Evolutionary conservation across 2,113 vertebrate species (phyloP), one percentile per base, ranked within the genome.

Genomic region (Miniopterus natalensis): DNA sequence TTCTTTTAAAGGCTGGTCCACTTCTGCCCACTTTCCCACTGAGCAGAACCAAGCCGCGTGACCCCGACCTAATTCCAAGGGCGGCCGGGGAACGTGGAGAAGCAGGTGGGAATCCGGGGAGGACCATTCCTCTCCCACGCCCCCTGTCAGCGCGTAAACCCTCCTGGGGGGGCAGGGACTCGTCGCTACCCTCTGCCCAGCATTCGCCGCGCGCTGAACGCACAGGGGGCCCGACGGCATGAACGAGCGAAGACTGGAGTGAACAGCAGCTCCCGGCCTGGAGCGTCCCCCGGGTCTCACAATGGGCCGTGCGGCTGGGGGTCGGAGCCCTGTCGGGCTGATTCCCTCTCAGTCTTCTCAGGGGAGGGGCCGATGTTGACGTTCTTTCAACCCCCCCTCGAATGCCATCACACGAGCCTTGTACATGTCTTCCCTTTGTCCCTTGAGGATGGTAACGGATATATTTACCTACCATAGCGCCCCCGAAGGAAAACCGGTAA

Each of bases 51-150:
- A 12, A n/a, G 61, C 55, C 53, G 31, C 0, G 1, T 25, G 85
- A 65, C 9, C 31, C 36, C 6, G 23, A 23, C 55, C n/a, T 61
- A 9, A 57, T 59, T 65, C 40, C 49, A 79, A 74, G 49, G 55
- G 47, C 5, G 11, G 20, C 57, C 51, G 57, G 53, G 36, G n/a
- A 71, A 57, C 21, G 8, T 2, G 9, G 18, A 49, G 55, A 47
- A n/a, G 25, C 63, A 31, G 36, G 2, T 0, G 7, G 23, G n/a
- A 23, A 17, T 18, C 25, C 49, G 85, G 36, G 12, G 9, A 14
- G 17, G 18, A 5, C 9, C 17, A 0, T 9, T 10, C 14, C n/a
- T 84, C 29, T 27, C 3, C 27, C 49, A 12, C 3, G 8, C 1
- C 2, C 9, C 17, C 65, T 27, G 0, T 40, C 5, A n/a, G 70